Base-by-base conservation (phyloP, 2,113 vertebrate species). In the Hippocampus comes region DNA sequence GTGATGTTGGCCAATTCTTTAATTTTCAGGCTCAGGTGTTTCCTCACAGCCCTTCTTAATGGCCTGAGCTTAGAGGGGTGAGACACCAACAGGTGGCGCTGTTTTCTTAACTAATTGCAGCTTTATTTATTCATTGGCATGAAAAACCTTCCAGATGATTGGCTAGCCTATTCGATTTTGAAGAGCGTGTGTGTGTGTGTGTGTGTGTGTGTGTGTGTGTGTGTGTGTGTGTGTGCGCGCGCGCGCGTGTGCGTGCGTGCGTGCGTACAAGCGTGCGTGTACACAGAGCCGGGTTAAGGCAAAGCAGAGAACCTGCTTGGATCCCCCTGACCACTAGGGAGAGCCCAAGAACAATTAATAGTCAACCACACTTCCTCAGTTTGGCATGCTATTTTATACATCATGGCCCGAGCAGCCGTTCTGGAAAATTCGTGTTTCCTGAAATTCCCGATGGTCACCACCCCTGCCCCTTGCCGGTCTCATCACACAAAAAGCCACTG, bases 51-150 rank as follows among this genome's bases (percentile, higher is more conserved):
- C 71, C 70, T 14, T 14, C 60, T 74, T 85, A 89, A 82, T 78
- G 75, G 80, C 72, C 55, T 48, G 55, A 75, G 86, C 84, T 88
- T 80, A 86, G 59, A 68, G 78, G 76, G 77, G 78, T 74, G 70
- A 66, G 43, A 81, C 63, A 79, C 86, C 89, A 88, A 89, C 90
- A 93, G 92, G 91, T 91, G 89, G 85, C 83, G 84, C 90, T 90
- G 90, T 93, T 92, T 90, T 91, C 85, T 86, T 84, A 85, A 80
- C 86, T 89, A 88, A 92, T 92, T 89, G 81, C 43, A 49, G 75
- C 81, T 91, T 90, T 86, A 86, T 88, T 91, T 92, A 89, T 86
- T 84, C 67, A 86, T 78, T 91, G 91, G 85, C 81, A 86, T 81
- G 76, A 83, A 57, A 27, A 74, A 51, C 76, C 71, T 82, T 89